Conservation (phyloP, 1,140 invertebrate species). For the Probaryconus sp. region DNA sequence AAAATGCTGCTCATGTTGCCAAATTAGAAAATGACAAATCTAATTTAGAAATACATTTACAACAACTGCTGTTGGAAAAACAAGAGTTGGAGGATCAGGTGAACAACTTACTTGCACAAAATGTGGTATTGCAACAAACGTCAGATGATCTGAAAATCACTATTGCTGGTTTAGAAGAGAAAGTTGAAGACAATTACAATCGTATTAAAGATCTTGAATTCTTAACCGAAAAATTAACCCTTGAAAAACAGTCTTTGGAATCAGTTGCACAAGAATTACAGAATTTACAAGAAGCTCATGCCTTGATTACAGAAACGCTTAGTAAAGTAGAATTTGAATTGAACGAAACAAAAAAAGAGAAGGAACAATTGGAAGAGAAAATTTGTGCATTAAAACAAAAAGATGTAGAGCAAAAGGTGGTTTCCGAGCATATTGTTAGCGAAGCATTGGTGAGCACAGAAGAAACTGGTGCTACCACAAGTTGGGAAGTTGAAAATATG, state of each 20-base stretch:
- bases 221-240: neutral
- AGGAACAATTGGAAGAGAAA: conserved; percentile 22
- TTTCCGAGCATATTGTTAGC: neutral
- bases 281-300: conserved; percentile 16
- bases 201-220: conserved; percentile 57
- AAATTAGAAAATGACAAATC: conserved; percentile 38
- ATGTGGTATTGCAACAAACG: conserved; percentile 21
- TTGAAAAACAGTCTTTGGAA: conserved; percentile 17
- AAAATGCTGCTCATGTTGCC: conserved; percentile 10
- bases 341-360: conserved; percentile 7
- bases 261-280: conserved; percentile 15
- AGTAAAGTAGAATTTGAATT: conserved; percentile 25
- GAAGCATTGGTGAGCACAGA: conserved; percentile 41
- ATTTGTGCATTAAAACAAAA: conserved; percentile 9
- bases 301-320: neutral
- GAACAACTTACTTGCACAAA: conserved; percentile 19
- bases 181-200: conserved; percentile 53
- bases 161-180: conserved; percentile 60
- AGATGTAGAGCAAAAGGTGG: conserved; percentile 1
- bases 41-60: conserved; percentile 32
- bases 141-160: conserved; percentile 47
- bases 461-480: neutral
- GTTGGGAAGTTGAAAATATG: conserved; percentile 58
- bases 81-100: conserved; percentile 31
- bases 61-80: conserved; percentile 32